A percentile compares a stretch with the other conserved stretches of the same genome.
phyloP scores from a whole-genome alignment of 1,140 invertebrate species.

The Leptinotarsa lineolata region DNA sequence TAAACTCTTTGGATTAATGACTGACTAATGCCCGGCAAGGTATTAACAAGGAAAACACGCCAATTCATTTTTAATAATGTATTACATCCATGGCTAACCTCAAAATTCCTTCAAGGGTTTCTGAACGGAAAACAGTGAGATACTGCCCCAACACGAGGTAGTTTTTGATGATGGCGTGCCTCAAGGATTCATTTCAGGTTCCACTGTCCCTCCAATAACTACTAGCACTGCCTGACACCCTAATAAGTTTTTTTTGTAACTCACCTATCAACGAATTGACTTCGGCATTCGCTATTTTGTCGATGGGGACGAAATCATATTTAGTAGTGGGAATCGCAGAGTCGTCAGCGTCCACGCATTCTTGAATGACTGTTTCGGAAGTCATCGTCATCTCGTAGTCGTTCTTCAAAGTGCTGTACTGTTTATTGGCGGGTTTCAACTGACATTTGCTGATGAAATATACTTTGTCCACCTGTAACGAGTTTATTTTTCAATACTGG shows the following conservation, averaged over 20 bases:
- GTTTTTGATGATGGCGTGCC: no score
- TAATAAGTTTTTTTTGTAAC: background rate
- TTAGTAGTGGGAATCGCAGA: slow-evolving; percentile 75
- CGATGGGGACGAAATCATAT: slow-evolving; percentile 83
- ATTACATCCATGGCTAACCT: no score
- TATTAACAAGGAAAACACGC: no score
- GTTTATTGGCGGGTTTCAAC: slow-evolving; percentile 91
- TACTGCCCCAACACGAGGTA: no score
- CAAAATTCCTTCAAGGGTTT: no score
- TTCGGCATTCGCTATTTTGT: slow-evolving; percentile 70
- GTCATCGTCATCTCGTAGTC: slow-evolving; percentile 95
- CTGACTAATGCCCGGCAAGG: no score
- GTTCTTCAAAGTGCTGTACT: slow-evolving; percentile 82
- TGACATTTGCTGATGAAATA: slow-evolving; percentile 84
- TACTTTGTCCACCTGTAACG: slow-evolving; percentile 75
- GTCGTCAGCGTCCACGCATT: slow-evolving; percentile 68
- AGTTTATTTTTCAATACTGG: background rate
- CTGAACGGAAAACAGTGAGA: no score
- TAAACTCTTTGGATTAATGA: no score
- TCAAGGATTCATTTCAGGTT: no score
- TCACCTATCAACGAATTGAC: slow-evolving; percentile 74
- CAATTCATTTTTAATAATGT: no score
- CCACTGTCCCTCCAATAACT: no score
- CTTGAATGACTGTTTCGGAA: slow-evolving; percentile 76
- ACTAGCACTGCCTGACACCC: no score